Evolutionary conservation across 2,888 invertebrate genomes (phyloP).

Genomic region (Ommatoiulus sabulosus): DNA sequence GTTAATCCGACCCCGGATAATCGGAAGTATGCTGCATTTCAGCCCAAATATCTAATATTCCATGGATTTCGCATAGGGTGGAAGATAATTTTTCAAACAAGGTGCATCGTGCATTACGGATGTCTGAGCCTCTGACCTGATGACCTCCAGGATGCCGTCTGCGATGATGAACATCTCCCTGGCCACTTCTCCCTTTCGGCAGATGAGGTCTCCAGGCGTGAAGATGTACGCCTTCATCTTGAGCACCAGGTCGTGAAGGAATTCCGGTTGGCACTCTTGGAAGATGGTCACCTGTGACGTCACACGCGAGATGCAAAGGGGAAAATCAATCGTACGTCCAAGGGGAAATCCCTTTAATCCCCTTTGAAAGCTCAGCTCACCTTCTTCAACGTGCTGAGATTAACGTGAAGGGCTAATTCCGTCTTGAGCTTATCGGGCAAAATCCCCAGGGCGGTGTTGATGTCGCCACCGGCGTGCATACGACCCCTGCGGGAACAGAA

Average conservation of each 20-base stretch:
- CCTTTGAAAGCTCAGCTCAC: slow-evolving; percentile 70
- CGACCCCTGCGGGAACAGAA: slow-evolving; percentile 76
- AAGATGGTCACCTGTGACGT: slow-evolving; percentile 84
- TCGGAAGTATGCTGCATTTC: too few relatives aligned
- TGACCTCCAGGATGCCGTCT: slow-evolving; percentile 94
- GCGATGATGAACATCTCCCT: slow-evolving; percentile 99
- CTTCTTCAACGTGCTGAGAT: slow-evolving; percentile 94
- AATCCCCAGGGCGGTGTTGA: slow-evolving; percentile 91
- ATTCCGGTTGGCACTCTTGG: slow-evolving; percentile 98
- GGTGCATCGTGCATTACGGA: not conserved
- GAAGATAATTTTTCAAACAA: not conserved
- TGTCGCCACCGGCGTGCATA: slow-evolving; percentile 95
- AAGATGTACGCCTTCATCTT: slow-evolving; percentile 99
- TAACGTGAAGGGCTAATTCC: slow-evolving; percentile 94
- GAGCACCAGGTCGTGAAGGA: slow-evolving; percentile 93
- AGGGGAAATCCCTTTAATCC: not conserved
- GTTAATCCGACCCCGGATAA: too few relatives aligned
- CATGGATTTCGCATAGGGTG: not conserved
- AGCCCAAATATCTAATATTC: too few relatives aligned
- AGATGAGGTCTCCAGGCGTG: slow-evolving; percentile 96
- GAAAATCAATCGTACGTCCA: too few relatives aligned
- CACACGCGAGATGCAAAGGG: not conserved
- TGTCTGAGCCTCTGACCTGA: slow-evolving; percentile 70
- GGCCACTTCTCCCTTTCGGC: slow-evolving; percentile 93
- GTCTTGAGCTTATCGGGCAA: slow-evolving; percentile 97